A percentile compares a stretch with the other conserved stretches of the same genome.
Conservation (phyloP, 2,797 vertebrate genomes). For the Syngnathus acus region DNA sequence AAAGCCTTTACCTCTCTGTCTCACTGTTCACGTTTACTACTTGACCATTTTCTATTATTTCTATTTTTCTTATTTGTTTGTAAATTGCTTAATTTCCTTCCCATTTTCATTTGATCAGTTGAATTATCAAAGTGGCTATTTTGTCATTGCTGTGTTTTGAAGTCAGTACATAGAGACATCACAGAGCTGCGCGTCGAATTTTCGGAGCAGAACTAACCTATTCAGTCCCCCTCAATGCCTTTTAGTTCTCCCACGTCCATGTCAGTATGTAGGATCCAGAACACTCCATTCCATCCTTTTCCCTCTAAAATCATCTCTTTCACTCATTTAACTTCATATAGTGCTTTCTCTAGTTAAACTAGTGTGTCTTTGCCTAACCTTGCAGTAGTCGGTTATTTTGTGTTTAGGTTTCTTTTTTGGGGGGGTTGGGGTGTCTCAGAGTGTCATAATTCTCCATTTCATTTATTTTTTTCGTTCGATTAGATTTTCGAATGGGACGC, state of each 20-base stretch:
- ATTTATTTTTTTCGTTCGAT: neutral
- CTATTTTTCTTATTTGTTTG: neutral
- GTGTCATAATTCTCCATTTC: neutral
- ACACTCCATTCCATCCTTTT: constrained; percentile 34
- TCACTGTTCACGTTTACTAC: constrained; percentile 23
- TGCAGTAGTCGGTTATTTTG: neutral
- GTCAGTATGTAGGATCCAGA: constrained; percentile 66
- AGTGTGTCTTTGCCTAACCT: neutral
- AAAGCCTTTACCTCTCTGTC: constrained; percentile 28
- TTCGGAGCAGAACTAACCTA: constrained; percentile 1
- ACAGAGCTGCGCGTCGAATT: constrained; percentile 13
- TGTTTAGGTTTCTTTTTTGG: neutral
- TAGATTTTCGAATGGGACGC: neutral
- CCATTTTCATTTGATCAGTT: constrained; percentile 6
- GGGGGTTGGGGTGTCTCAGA: neutral
- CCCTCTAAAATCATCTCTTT: constrained; percentile 19
- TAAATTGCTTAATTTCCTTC: neutral
- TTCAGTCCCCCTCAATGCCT: constrained; percentile 14
- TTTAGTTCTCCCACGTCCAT: constrained; percentile 14
- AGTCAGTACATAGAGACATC: constrained; percentile 6
- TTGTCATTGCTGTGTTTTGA: neutral
- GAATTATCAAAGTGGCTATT: neutral
- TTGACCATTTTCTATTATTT: constrained; percentile 8
- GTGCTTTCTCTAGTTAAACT: constrained; percentile 32
- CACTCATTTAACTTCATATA: constrained; percentile 26